Percentiles rank a stretch among this genome's conserved stretches.
These are phyloP conservation scores for Agelaius tricolor DNA, from an alignment of 2,113 vertebrate species.

Conservation along the genomic window DNA sequence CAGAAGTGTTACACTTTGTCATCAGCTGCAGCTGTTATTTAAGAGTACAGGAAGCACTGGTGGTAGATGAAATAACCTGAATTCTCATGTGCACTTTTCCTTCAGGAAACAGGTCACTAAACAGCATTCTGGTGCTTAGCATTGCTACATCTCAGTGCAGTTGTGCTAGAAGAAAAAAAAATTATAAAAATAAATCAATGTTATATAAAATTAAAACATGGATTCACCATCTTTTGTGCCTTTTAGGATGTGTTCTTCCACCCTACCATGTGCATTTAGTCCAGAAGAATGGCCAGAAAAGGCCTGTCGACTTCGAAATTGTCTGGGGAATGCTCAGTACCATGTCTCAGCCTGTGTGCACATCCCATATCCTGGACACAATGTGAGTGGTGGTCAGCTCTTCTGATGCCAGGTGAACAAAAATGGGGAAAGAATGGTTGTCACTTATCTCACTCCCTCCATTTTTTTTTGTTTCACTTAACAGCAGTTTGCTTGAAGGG, in stretches of 20 bases:
- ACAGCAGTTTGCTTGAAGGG: not conserved
- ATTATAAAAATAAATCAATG: conserved; percentile 27
- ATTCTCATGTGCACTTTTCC: conserved; percentile 69
- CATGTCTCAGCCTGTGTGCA: fast-evolving
- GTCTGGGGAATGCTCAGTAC: not conserved
- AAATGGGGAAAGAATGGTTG: not conserved
- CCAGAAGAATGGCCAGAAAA: conserved; percentile 30
- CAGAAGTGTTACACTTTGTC: conserved; percentile 75
- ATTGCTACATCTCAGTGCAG: conserved; percentile 33
- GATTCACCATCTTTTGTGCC: not conserved
- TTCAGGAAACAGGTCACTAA: conserved; percentile 69
- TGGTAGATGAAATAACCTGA: conserved; percentile 72
- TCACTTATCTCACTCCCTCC: not conserved
- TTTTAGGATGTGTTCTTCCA: not conserved
- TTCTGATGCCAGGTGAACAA: not conserved
- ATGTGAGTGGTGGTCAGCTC: not conserved
- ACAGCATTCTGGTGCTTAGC: conserved; percentile 46
- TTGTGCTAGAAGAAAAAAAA: not conserved
- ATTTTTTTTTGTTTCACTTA: not conserved
- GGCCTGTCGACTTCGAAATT: not conserved
- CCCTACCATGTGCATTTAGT: not conserved
- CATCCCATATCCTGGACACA: not conserved
- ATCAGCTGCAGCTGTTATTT: conserved; percentile 73
- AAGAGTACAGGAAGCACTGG: conserved; percentile 71
- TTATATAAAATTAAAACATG: not conserved